phyloP scores from a whole-genome alignment of 2,113 vertebrate species.

The Anas platyrhynchos region DNA sequence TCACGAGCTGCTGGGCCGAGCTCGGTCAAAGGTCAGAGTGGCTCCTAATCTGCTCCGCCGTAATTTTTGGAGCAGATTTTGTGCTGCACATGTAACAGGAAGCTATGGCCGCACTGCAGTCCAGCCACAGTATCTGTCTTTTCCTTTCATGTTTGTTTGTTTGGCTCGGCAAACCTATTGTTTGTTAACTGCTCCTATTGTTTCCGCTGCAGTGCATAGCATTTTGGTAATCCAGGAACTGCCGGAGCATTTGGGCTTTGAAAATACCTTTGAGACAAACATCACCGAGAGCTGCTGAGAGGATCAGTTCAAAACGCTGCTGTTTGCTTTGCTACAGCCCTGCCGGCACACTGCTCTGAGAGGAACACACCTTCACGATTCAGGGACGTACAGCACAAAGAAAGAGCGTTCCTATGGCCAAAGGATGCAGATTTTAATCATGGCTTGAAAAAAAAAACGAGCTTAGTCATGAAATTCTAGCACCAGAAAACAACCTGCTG shows the following conservation, averaged over 20 bases:
- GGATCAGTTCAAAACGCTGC: not conserved
- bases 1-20: not conserved
- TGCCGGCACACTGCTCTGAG: not conserved
- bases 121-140: not conserved
- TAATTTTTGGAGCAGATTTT: not conserved
- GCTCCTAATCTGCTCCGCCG: not conserved
- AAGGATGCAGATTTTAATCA: not conserved
- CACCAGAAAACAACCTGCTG: not conserved
- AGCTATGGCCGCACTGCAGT: not conserved
- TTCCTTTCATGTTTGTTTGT: not conserved
- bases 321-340: not conserved
- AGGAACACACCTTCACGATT: constrained; percentile 19
- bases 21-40: not conserved
- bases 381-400: not conserved
- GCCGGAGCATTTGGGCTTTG: not conserved
- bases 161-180: not conserved
- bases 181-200: not conserved
- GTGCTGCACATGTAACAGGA: not conserved
- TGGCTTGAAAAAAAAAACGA: constrained; percentile 15
- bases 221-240: not conserved
- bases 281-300: not conserved
- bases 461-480: not conserved
- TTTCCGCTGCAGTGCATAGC: not conserved
- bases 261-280: not conserved
- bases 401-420: constrained; percentile 9